These are phyloP conservation scores for Protodeltote pygarga DNA, from an alignment of 2,888 invertebrate species.

Conservation along the genomic window DNA sequence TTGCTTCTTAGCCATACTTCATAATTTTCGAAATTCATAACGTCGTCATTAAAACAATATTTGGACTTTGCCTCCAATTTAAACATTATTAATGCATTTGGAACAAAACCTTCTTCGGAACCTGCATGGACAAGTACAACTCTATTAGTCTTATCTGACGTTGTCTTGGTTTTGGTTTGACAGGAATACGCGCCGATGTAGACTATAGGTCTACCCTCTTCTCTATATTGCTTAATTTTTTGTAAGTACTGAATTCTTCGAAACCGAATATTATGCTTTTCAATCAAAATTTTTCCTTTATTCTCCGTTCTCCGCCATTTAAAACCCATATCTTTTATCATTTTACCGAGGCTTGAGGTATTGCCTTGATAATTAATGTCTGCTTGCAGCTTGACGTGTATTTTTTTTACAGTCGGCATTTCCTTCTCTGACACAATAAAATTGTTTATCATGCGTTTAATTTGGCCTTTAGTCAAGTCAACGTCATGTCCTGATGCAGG, in stretches of 20 bases:
- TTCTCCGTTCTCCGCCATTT: constrained; percentile 38
- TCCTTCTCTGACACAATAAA: constrained; percentile 51
- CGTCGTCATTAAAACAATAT: constrained; percentile 37
- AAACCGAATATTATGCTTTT: constrained; percentile 38
- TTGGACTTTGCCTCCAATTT: constrained; percentile 18
- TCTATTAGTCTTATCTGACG: constrained; percentile 28
- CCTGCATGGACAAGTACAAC: constrained; percentile 30
- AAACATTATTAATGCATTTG: constrained; percentile 24
- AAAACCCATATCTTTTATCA: constrained; percentile 30
- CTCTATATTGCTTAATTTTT: constrained; percentile 27
- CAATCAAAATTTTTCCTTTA: constrained; percentile 32
- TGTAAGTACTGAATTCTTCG: constrained; percentile 31
- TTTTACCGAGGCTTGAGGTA: neutral
- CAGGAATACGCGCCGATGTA: constrained; percentile 36
- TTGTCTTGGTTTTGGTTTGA: constrained; percentile 31
- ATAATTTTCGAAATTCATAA: constrained; percentile 47
- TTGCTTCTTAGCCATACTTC: constrained; percentile 48
- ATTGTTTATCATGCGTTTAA: constrained; percentile 55
- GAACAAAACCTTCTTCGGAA: constrained; percentile 28
- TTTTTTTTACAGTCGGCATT: constrained; percentile 43
- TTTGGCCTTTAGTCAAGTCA: constrained; percentile 48
- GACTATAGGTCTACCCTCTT: constrained; percentile 38
- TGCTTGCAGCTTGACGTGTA: constrained; percentile 3
- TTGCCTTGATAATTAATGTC: neutral
- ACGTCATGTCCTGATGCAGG: constrained; percentile 46